Evolutionary conservation across 2,113 vertebrate genomes (phyloP).

Genomic region (Malurus elegans): DNA sequence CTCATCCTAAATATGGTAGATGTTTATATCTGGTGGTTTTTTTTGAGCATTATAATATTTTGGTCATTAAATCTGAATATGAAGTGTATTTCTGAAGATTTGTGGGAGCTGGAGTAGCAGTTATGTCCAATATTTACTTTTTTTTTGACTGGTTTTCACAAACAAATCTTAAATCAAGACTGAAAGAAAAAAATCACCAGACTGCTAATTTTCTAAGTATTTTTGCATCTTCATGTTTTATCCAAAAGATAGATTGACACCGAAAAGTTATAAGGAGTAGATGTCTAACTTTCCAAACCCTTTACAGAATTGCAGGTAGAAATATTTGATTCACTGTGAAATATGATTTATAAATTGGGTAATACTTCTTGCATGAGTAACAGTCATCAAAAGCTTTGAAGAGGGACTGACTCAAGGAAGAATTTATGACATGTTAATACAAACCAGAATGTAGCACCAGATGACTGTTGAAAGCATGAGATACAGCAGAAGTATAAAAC

Average conservation of each 20-base stretch:
- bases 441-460: constrained; percentile 18
- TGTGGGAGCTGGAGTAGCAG: neutral
- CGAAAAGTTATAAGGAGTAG: neutral
- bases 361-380: neutral
- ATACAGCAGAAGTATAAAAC: neutral
- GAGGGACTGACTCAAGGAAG: neutral
- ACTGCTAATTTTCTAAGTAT: neutral
- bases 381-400: neutral
- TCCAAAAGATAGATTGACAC: neutral
- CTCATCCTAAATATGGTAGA: neutral
- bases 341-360: neutral
- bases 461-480: neutral
- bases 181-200: neutral
- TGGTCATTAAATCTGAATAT: neutral
- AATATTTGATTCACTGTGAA: neutral
- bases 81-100: neutral
- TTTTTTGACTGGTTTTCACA: neutral
- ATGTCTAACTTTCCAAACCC: neutral
- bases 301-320: neutral
- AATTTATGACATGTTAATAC: neutral
- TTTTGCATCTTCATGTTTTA: neutral
- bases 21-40: neutral
- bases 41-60: neutral
- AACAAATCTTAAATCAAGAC: neutral
- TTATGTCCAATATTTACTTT: neutral